These are phyloP conservation scores for Drosophila parabipectinata DNA, from an alignment of 1,140 invertebrate species.

Conservation along the genomic window DNA sequence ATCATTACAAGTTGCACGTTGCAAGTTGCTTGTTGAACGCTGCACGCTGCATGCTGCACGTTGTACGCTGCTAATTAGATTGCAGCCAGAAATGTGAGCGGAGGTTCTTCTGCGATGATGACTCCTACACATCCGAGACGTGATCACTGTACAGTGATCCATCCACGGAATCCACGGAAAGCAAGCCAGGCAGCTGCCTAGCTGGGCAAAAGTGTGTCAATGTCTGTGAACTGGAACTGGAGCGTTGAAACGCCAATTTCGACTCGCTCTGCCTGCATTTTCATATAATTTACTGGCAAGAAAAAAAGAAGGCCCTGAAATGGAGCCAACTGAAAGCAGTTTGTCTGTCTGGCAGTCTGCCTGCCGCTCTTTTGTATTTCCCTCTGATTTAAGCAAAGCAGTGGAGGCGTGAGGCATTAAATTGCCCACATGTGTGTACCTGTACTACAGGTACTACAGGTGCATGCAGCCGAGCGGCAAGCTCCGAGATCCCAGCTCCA, in stretches of 20 bases:
- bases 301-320: conserved; percentile 55
- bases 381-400: conserved; percentile 37
- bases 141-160: conserved; percentile 44
- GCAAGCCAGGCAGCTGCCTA: conserved; percentile 10
- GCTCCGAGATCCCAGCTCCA: conserved; percentile 14
- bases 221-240: conserved; percentile 83
- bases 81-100: conserved; percentile 56
- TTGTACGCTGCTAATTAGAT: conserved; percentile 72
- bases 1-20: conserved; percentile 76
- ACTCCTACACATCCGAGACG: conserved; percentile 63
- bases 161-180: conserved; percentile 24
- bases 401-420: conserved; percentile 64
- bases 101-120: conserved; percentile 19
- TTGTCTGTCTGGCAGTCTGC: conserved; percentile 22
- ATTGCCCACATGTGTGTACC: conserved; percentile 55
- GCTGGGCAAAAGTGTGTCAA: conserved; percentile 73
- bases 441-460: conserved; percentile 34
- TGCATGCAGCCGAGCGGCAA: conserved; percentile 52
- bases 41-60: conserved; percentile 59
- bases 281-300: conserved; percentile 62
- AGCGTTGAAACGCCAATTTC: conserved; percentile 65
- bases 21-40: conserved; percentile 39
- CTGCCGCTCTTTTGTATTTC: conserved; percentile 37
- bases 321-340: conserved; percentile 45
- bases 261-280: conserved; percentile 51